Conservation (phyloP, 2,113 vertebrate species). For the Phocoena sinus region DNA sequence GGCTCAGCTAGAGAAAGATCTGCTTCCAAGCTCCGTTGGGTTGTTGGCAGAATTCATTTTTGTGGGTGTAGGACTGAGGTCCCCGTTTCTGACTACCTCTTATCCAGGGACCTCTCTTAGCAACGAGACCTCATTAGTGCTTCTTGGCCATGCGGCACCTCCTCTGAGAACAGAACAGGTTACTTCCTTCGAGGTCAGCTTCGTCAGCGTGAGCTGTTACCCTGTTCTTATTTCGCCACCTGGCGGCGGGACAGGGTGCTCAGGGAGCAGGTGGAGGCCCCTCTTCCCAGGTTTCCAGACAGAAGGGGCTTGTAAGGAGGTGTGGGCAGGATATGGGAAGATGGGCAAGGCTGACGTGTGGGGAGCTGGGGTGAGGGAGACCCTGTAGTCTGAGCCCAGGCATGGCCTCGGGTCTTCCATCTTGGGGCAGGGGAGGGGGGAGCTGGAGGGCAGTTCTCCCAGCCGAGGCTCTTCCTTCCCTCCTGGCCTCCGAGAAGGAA, state of each 20-base stretch:
- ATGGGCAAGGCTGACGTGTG: not conserved
- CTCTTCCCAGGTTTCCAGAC: not conserved
- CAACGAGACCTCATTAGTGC: too few relatives aligned
- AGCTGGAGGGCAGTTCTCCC: not conserved
- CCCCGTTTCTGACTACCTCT: too few relatives aligned
- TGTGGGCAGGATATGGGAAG: not conserved
- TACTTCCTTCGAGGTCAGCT: not conserved
- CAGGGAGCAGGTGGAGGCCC: not conserved
- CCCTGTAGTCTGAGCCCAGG: not conserved
- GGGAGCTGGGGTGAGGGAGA: not conserved
- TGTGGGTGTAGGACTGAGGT: too few relatives aligned
- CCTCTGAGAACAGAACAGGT: not conserved
- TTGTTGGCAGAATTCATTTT: too few relatives aligned
- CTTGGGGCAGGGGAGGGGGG: rapidly evolving
- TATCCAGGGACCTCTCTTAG: too few relatives aligned
- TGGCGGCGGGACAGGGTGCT: not conserved
- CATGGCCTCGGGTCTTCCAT: rapidly evolving
- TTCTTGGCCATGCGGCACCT: not conserved
- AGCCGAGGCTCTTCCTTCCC: not conserved
- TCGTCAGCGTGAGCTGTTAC: not conserved
- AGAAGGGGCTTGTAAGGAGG: not conserved
- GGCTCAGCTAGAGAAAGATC: too few relatives aligned
- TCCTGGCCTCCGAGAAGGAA: not conserved
- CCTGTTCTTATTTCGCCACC: not conserved
- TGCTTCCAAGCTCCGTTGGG: too few relatives aligned